Conservation (phyloP, 2,888 invertebrate species). For the Volucella inflata region DNA sequence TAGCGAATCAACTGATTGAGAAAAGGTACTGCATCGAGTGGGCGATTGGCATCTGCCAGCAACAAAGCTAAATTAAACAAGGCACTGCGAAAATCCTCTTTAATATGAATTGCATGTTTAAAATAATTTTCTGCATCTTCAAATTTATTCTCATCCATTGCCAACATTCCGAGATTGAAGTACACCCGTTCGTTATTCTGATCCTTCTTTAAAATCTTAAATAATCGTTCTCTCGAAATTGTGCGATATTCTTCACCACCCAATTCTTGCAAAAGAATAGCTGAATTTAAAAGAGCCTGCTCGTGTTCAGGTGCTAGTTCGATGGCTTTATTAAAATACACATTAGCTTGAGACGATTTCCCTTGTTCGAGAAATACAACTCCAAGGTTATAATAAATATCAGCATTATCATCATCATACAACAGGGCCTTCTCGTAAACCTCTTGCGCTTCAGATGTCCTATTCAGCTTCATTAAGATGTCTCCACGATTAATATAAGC, state of each 20-base stretch:
- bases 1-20: conserved; percentile 94
- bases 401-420: conserved; percentile 96
- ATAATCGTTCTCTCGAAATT: conserved; percentile 91
- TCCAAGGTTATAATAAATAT: conserved; percentile 96
- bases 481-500: conserved; percentile 99
- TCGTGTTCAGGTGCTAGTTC: conserved; percentile 97
- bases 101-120: conserved; percentile 93
- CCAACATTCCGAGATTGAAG: conserved; percentile 98
- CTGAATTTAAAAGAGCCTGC: conserved; percentile 97
- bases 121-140: conserved; percentile 96
- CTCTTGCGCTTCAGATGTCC: conserved; percentile 96
- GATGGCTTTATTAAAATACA: conserved; percentile 96
- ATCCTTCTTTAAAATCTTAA: conserved; percentile 88
- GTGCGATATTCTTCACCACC: conserved; percentile 92
- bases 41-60: conserved; percentile 93
- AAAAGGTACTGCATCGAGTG: conserved; percentile 95
- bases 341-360: conserved; percentile 94
- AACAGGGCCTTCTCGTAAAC: conserved; percentile 96
- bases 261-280: conserved; percentile 95
- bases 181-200: conserved; percentile 94
- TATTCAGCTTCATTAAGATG: conserved; percentile 96
- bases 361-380: conserved; percentile 97
- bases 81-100: conserved; percentile 95
- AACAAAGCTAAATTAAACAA: conserved; percentile 96
- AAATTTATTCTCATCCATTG: conserved; percentile 97